Conservation (phyloP, 2,113 vertebrate species). For the Lophochroa leadbeateri region DNA sequence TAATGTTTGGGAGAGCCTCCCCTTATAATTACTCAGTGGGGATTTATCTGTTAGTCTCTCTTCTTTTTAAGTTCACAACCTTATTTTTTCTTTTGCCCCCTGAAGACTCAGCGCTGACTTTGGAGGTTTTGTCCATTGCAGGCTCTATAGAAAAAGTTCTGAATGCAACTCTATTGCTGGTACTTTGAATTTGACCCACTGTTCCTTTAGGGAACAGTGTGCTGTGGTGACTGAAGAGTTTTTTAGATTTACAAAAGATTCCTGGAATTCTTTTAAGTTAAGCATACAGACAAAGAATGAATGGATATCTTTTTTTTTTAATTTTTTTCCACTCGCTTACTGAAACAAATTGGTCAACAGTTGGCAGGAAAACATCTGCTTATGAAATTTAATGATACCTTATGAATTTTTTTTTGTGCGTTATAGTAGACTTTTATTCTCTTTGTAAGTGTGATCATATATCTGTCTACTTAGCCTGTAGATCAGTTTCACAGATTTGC, state of each 20-base stretch:
- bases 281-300: conserved; percentile 6
- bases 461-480: not conserved
- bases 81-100: not conserved
- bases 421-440: not conserved
- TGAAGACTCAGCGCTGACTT: conserved; percentile 10
- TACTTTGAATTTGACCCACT: conserved; percentile 51
- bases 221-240: conserved; percentile 15
- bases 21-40: conserved; percentile 24
- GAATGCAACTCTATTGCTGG: conserved; percentile 11
- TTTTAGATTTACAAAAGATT: conserved; percentile 36
- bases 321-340: not conserved
- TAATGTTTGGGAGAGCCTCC: conserved; percentile 13
- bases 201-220: conserved; percentile 34
- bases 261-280: conserved; percentile 42
- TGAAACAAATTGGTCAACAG: conserved; percentile 25
- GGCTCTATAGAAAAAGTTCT: conserved; percentile 29
- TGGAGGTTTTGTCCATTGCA: conserved; percentile 38
- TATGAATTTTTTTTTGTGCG: not conserved
- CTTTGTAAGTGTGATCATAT: rapidly evolving
- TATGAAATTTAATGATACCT: not conserved
- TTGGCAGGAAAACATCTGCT: conserved; percentile 2
- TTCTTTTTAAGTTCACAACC: conserved; percentile 29
- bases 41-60: conserved; percentile 1
- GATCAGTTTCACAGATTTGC: not conserved
- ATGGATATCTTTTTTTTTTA: not conserved